Evolutionary conservation across 2,797 vertebrate genomes (phyloP), one percentile per base, ranked within the genome.

Genomic region (Micromesistius poutassou): DNA sequence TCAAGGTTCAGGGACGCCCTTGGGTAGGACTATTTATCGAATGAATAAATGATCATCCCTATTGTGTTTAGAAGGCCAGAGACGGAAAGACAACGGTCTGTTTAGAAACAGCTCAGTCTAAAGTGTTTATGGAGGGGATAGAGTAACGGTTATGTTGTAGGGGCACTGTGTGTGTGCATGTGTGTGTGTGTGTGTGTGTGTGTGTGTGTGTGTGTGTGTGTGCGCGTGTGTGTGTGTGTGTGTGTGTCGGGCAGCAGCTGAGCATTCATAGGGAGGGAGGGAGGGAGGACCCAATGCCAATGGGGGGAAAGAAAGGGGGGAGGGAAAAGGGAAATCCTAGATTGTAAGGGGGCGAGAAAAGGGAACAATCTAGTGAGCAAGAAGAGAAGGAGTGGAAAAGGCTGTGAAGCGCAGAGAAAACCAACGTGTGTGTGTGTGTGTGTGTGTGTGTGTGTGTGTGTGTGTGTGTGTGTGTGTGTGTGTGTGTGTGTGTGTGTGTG

Each of bases 151-250:
- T 55, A 55, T 55, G 46, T 55, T 55, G 46, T 55, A 16, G 46
- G 22, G 46, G 46, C 22, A 14, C 16, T 55, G 42, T 46, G 42
- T 46, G 16, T 55, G 46, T 55, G 55, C 25, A 22, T 62, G 55
- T 62, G 38, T 78, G 76, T 19, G 38, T 79, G 46, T 62, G 55
- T 62, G 55, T 62, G 55, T 62, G 55, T 62, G 55, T 62, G 46
- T 50, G 46, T 50, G 46, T 55, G 46, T 55, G 46, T 55, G 46
- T 55, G 46, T 55, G 46, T 55, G 46, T 55, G 46, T 50, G 46
- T 55, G 46, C 22, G 46, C 22, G 22, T 25, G 55, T 62, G 55
- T 62, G 55, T 62, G 55, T 31, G 28, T 71, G 28, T 31, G 68
- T 30, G 28, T 31, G 68, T 71, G 68, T 31, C 28, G 12, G 25